phyloP scores from a whole-genome alignment of 2,113 vertebrate species.

The Pongo pygmaeus region DNA sequence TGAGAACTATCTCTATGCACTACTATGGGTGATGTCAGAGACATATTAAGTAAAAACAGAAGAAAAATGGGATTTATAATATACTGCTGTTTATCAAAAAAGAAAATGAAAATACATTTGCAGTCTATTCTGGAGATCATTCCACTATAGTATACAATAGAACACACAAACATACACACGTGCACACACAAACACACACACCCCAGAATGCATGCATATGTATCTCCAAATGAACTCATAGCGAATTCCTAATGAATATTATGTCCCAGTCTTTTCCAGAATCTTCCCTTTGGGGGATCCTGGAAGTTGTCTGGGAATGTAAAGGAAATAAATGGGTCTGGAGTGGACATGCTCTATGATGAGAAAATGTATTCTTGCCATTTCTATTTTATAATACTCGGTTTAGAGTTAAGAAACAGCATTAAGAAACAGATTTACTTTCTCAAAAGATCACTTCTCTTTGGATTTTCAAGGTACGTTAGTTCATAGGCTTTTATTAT shows the following conservation, averaged over 20 bases:
- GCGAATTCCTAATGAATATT: not conserved
- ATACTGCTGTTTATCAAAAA: not conserved
- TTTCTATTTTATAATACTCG: not conserved
- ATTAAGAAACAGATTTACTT: not conserved
- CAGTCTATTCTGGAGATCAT: not conserved
- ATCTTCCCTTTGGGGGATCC: not conserved
- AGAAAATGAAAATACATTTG: not conserved
- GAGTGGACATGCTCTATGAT: not conserved
- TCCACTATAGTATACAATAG: not conserved
- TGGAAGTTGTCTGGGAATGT: not conserved
- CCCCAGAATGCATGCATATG: fast-evolving
- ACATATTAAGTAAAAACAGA: not conserved
- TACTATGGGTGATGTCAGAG: not conserved
- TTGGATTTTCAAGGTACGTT: not conserved
- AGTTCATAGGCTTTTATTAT: not conserved
- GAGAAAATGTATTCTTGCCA: not conserved
- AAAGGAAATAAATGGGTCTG: not conserved
- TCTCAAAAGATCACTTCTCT: not conserved
- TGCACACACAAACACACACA: not conserved
- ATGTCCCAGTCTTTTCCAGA: not conserved
- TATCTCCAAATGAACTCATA: not conserved
- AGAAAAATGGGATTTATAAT: not conserved
- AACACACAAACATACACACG: not conserved
- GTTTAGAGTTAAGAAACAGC: not conserved
- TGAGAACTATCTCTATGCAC: not conserved